A percentile compares a stretch with the other conserved stretches of the same genome.
Evolutionary conservation across 2,113 vertebrate species (phyloP).

Genomic region (Elanus axillaris): DNA sequence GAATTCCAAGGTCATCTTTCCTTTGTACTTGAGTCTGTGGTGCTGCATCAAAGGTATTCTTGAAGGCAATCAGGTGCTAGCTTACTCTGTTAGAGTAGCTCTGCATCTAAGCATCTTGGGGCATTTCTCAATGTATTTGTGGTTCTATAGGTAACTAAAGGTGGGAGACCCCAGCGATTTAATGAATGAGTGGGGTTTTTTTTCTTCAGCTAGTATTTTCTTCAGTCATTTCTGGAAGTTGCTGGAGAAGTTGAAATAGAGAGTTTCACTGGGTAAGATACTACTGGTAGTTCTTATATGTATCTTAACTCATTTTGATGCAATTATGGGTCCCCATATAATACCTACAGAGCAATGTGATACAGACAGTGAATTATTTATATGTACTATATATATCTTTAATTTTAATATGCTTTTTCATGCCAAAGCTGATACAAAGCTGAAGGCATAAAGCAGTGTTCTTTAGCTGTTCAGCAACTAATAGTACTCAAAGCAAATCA

Average conservation of each 20-base stretch:
- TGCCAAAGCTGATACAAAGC: background rate
- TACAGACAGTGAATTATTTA: background rate
- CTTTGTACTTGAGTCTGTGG: background rate
- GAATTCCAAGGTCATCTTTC: background rate
- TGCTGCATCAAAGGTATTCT: background rate
- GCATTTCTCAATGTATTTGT: accelerated
- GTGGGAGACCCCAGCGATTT: background rate
- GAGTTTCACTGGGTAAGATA: background rate
- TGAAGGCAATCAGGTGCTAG: background rate
- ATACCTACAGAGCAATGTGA: background rate
- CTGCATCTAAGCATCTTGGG: background rate
- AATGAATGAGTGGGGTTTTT: accelerated
- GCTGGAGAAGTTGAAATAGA: background rate
- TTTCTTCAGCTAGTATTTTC: background rate
- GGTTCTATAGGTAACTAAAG: background rate
- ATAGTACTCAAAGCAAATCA: background rate
- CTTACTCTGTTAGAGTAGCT: background rate
- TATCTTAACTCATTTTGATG: background rate
- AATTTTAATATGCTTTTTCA: background rate
- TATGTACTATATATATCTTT: background rate
- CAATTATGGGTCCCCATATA: background rate
- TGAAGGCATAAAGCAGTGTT: background rate
- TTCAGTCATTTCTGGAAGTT: background rate
- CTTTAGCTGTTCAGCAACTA: background rate
- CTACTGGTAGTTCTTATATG: no score